phyloP scores from a whole-genome alignment of 2,888 invertebrate species.

The Tetrapedia diversipes region DNA sequence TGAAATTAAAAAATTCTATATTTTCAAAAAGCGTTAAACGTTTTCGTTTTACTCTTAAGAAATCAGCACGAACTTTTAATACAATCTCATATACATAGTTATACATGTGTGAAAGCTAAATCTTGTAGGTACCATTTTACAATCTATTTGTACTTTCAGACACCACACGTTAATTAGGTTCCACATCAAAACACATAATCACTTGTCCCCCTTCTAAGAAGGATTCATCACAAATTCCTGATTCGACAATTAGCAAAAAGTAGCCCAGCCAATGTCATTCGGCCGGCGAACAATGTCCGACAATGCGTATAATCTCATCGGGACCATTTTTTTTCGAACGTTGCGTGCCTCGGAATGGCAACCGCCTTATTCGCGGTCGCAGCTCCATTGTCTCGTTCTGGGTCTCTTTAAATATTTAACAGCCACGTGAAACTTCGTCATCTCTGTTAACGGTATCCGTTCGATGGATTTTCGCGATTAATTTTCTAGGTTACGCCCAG shows the following conservation, averaged over 20 bases:
- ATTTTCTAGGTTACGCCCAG: conserved; percentile 64
- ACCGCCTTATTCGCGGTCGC: conserved; percentile 65
- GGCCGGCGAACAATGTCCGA: conserved; percentile 25
- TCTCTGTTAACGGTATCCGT: conserved; percentile 71
- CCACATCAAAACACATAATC: too few species aligned
- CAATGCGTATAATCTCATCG: conserved; percentile 35
- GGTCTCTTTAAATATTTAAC: conserved; percentile 81
- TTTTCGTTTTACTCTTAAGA: too few species aligned
- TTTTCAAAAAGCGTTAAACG: too few species aligned
- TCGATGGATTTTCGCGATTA: conserved; percentile 60
- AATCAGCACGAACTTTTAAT: too few species aligned
- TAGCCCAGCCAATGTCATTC: conserved; percentile 29
- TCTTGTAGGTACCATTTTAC: too few species aligned
- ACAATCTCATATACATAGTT: too few species aligned
- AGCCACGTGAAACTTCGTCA: conserved; percentile 69
- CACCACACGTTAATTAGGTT: too few species aligned
- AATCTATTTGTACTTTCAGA: too few species aligned
- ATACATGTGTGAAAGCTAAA: too few species aligned
- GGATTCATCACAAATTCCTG: background rate
- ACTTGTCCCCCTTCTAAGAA: background rate
- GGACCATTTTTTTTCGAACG: conserved; percentile 32
- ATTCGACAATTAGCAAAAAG: conserved; percentile 20
- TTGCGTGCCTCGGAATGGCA: conserved; percentile 46
- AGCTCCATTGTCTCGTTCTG: conserved; percentile 74
- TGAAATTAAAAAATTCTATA: too few species aligned